A percentile compares a stretch with the other conserved stretches of the same genome.
Conservation (phyloP, 2,113 vertebrate species). For the Patagioenas fasciata region DNA sequence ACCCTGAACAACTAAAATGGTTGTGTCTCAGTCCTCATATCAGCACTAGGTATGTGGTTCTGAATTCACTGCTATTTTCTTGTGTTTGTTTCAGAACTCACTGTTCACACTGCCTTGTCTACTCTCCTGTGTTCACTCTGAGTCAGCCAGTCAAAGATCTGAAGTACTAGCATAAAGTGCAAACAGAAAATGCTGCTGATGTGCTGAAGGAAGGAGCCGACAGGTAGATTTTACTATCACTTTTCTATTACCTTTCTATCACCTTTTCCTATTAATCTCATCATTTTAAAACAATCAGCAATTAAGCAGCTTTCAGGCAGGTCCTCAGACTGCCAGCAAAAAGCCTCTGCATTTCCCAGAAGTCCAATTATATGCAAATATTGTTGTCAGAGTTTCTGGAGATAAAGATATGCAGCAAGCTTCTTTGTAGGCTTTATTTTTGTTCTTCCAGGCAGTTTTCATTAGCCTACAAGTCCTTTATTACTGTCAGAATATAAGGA, state of each 20-base stretch:
- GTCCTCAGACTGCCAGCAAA: neutral
- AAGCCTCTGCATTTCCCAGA: neutral
- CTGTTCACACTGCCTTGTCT: neutral
- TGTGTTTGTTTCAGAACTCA: neutral
- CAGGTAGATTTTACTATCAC: neutral
- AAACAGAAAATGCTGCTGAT: neutral
- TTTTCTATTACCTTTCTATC: neutral
- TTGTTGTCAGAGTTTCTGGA: neutral
- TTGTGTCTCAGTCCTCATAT: neutral
- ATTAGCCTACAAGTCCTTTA: constrained; percentile 10
- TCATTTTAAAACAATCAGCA: neutral
- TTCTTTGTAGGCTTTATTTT: constrained; percentile 21
- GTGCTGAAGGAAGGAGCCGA: neutral
- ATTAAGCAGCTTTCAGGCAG: neutral
- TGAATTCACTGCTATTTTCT: neutral
- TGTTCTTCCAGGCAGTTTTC: neutral
- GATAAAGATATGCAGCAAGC: neutral
- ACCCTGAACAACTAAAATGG: neutral
- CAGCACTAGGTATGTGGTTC: neutral
- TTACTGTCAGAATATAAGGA: neutral
- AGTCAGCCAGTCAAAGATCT: neutral
- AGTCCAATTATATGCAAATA: constrained; percentile 27
- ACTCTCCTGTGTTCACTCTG: neutral
- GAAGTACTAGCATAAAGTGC: neutral
- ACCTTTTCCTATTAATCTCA: neutral